A percentile compares a stretch with the other conserved stretches of the same genome.
phyloP scores from a whole-genome alignment of 1,140 invertebrate species.

The Drosophila persimilis region DNA sequence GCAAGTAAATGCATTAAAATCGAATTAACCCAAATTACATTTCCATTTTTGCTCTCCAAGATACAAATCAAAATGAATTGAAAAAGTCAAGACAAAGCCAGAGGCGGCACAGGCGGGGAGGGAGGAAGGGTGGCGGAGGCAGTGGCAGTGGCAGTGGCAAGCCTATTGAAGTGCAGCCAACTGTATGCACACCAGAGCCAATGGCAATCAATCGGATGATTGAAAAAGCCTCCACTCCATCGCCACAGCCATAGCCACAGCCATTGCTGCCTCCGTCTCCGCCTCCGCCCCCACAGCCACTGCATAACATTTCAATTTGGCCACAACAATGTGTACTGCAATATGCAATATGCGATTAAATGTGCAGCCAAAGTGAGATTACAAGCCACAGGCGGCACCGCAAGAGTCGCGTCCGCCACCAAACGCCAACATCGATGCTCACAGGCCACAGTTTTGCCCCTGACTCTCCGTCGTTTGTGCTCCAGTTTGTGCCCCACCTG shows the following conservation, averaged over 20 bases:
- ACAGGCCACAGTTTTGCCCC: constrained; percentile 30
- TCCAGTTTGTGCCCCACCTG: no score
- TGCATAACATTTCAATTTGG: constrained; percentile 41
- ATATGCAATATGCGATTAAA: constrained; percentile 40
- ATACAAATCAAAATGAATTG: constrained; percentile 44
- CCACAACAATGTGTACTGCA: constrained; percentile 42
- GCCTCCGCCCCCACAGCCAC: constrained; percentile 11
- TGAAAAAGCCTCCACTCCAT: constrained; percentile 17
- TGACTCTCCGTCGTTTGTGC: constrained; percentile 4
- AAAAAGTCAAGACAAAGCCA: constrained; percentile 28
- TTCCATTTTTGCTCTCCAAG: constrained; percentile 16
- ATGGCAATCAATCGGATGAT: constrained; percentile 33
- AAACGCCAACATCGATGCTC: constrained; percentile 17
- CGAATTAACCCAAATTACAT: constrained; percentile 37
- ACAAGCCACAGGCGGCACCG: constrained; percentile 18
- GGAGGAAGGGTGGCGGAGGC: no score
- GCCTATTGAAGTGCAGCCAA: constrained; percentile 23
- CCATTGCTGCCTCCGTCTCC: no score
- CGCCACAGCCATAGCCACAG: no score
- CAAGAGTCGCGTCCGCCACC: constrained; percentile 17
- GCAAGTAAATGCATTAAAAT: constrained; percentile 33
- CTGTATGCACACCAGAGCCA: constrained; percentile 20
- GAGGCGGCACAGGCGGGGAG: not conserved
- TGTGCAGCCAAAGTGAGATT: constrained; percentile 41
- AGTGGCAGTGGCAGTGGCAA: not conserved